A percentile compares a stretch with the other conserved stretches of the same genome.
Evolutionary conservation across 2,888 invertebrate species (phyloP).

Genomic region (Pollenia labialis): DNA sequence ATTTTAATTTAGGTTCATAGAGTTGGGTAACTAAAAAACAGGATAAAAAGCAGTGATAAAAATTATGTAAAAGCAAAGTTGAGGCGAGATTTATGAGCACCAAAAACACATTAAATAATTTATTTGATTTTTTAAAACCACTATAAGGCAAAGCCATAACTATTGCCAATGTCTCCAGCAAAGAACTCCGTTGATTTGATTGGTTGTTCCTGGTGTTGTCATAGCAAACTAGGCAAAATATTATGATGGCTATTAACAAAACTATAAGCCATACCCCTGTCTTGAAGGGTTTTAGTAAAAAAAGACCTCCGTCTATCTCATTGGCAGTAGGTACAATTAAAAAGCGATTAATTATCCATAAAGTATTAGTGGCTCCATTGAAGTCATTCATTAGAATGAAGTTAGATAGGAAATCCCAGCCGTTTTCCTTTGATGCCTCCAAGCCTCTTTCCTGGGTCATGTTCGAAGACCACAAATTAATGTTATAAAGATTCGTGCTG

Average conservation of each 20-base stretch:
- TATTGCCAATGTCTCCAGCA: constrained; percentile 29
- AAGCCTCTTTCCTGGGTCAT: background rate
- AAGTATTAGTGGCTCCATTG: constrained; percentile 1
- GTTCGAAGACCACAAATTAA: constrained; percentile 31
- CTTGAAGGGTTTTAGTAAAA: constrained; percentile 39
- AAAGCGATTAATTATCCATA: constrained; percentile 13
- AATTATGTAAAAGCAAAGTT: constrained; percentile 31
- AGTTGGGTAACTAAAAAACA: constrained; percentile 40
- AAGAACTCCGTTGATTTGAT: background rate
- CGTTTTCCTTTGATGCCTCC: background rate
- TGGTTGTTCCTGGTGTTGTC: background rate
- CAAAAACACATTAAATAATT: background rate
- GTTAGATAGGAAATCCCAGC: constrained; percentile 25
- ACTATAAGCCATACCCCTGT: constrained; percentile 13
- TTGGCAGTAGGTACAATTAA: constrained; percentile 36
- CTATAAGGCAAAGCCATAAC: background rate
- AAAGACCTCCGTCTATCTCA: constrained; percentile 26
- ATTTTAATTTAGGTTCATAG: constrained; percentile 8
- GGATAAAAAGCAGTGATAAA: constrained; percentile 47
- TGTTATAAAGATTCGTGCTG: constrained; percentile 18
- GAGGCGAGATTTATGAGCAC: constrained; percentile 5
- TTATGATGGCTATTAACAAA: background rate
- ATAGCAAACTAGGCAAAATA: constrained; percentile 5
- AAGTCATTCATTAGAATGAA: background rate
- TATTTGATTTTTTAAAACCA: background rate